Evolutionary conservation across 2,113 vertebrate species (phyloP), one percentile per base, ranked within the genome.

Genomic region (Ramphastos sulfuratus): DNA sequence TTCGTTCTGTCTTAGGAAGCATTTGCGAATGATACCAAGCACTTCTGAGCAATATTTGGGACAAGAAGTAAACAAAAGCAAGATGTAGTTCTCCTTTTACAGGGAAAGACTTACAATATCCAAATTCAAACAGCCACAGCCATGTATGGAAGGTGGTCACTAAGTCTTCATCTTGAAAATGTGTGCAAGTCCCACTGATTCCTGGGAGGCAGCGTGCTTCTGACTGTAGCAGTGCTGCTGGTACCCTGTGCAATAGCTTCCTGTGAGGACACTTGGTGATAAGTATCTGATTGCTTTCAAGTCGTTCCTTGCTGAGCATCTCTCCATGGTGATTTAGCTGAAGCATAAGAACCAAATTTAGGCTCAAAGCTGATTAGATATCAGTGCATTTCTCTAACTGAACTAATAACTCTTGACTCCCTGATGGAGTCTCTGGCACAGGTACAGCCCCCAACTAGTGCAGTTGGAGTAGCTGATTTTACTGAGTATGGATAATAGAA

Each of bases 401-500:
- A 92, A 30, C n/a, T 89, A 65, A 69, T 89, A 54, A 82, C 50
- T 60, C 15, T 2, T n/a, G 39, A 72, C 4, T 79, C 84, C 50
- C 82, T 69, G 44, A 52, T 76, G 81, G 58, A 89, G 44, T 21
- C 33, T 28, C 50, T 91, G 78, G 89, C 89, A 73, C 59, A 69
- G 78, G 58, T 61, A 86, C 31, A 79, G 63, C 11, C 25, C 52
- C 66, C 37, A 2, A 3, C n/a, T 5, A 21, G 44, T 20, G 61
- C 77, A 30, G 17, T 6, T 81, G 77, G 54, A 78, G 37, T 4
- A 71, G 31, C 31, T 82, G 81, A 54, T 92, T 87, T 87, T 81
- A 89, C 84, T 76, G 73, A 92, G 77, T 48, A 48, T 59, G 71
- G 55, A 59, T 90, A 88, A 82, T 1, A 70, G 70, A 93, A 93